Percentiles rank a stretch among this genome's conserved stretches.
phyloP scores from a whole-genome alignment of 2,888 invertebrate species.

The Dryococelus australis region DNA sequence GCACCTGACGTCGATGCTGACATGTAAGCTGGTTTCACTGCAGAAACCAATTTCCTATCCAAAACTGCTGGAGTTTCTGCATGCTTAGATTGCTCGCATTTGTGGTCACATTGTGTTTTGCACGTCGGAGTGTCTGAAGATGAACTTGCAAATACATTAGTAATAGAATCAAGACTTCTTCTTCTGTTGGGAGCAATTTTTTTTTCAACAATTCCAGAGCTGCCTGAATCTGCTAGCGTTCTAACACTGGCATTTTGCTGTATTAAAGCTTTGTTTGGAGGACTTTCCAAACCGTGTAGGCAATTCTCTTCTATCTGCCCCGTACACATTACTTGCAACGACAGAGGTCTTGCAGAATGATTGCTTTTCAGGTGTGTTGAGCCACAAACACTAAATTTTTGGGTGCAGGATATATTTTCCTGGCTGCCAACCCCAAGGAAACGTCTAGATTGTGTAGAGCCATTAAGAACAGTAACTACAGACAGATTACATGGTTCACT shows the following conservation, averaged over 20 bases:
- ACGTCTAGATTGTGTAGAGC: neutral
- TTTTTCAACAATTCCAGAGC: conserved; percentile 13
- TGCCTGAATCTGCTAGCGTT: neutral
- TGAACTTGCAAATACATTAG: conserved; percentile 24
- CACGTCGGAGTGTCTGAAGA: neutral
- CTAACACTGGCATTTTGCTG: neutral
- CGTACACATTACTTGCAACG: neutral
- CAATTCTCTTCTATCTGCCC: neutral
- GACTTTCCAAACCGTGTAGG: neutral
- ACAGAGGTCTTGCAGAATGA: conserved; percentile 8
- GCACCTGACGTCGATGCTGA: neutral
- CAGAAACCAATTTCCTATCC: neutral
- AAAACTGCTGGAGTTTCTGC: neutral
- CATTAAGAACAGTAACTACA: conserved; percentile 39
- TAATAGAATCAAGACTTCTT: conserved; percentile 43
- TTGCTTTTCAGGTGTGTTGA: neutral
- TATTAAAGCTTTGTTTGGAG: neutral
- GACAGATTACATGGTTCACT: conserved; percentile 48
- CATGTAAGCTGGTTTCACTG: neutral
- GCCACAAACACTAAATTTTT: neutral
- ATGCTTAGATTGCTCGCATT: conserved; percentile 26
- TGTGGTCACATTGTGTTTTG: neutral
- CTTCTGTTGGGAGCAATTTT: conserved; percentile 33
- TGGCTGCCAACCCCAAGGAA: neutral
- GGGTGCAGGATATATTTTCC: neutral